Conservation (phyloP, 2,113 vertebrate genomes). For the Lethenteron reissneri region DNA sequence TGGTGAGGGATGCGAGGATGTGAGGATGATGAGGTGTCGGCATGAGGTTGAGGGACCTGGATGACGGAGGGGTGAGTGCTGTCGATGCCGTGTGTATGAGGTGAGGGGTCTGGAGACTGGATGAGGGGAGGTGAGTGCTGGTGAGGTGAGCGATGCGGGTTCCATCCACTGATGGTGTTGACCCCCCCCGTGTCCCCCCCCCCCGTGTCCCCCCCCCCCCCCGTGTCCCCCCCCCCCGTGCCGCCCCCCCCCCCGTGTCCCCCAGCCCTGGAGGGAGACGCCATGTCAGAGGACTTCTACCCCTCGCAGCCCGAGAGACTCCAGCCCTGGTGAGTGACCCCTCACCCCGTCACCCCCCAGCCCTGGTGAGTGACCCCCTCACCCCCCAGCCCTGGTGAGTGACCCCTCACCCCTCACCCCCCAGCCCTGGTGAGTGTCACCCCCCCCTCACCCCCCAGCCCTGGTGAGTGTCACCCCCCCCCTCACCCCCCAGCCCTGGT, state of each 20-base stretch:
- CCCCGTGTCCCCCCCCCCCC: no score
- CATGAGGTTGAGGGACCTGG: no score
- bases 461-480: no score
- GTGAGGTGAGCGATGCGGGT: not conserved
- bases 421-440: slow-evolving; percentile 34
- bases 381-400: not conserved
- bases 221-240: not conserved
- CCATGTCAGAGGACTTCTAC: slow-evolving; percentile 70
- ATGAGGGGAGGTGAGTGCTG: not conserved
- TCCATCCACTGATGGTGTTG: not conserved
- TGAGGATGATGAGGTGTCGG: no score
- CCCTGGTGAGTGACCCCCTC: no score
- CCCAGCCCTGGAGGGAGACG: slow-evolving; percentile 73
- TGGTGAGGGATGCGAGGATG: no score
- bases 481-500: slow-evolving; percentile 31
- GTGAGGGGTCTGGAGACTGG: no score
- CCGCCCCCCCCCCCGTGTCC: not conserved
- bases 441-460: not conserved
- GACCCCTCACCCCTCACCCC: no score
- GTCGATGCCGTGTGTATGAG: no score
- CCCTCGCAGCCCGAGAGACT: slow-evolving; percentile 61
- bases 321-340: slow-evolving; percentile 31
- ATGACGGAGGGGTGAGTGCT: no score
- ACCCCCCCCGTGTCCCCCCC: not conserved
- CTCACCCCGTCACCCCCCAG: not conserved